These are phyloP conservation scores for Heliconius congener DNA, from an alignment of 1,140 invertebrate species.

Conservation along the genomic window DNA sequence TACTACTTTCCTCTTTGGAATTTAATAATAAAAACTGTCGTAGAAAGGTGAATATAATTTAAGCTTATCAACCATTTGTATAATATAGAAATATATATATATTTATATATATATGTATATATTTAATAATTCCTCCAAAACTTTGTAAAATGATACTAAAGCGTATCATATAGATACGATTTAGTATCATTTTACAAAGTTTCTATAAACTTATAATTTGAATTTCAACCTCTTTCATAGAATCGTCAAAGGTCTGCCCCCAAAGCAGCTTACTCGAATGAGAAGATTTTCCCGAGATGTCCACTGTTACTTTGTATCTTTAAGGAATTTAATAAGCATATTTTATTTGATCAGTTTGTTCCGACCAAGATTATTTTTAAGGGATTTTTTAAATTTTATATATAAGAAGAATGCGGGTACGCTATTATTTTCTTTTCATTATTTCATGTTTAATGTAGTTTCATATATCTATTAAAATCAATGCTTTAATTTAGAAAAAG, in stretches of 20 bases:
- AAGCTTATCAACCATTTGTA: too few species aligned
- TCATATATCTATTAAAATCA: too few species aligned
- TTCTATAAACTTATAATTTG: not conserved
- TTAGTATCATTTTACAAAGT: not conserved
- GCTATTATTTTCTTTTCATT: too few species aligned
- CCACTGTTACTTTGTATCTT: constrained; percentile 60
- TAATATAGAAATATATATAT: too few species aligned
- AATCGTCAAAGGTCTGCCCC: constrained; percentile 67
- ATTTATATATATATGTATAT: too few species aligned
- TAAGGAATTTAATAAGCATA: constrained; percentile 52
- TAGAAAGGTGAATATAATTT: too few species aligned
- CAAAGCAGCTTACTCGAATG: constrained; percentile 68
- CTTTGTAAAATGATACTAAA: too few species aligned
- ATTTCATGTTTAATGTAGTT: too few species aligned
- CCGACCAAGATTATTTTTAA: not conserved
- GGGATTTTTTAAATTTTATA: not conserved
- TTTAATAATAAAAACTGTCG: too few species aligned
- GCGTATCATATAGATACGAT: not conserved
- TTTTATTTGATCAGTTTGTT: constrained; percentile 1
- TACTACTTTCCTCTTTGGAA: too few species aligned
- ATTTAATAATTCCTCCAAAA: too few species aligned
- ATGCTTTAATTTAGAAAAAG: too few species aligned
- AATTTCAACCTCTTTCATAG: constrained; percentile 48
- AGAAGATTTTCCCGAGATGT: constrained; percentile 55
- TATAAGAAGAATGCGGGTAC: not conserved